Conservation (phyloP, 2,888 invertebrate genomes). For the Axea sp. region DNA sequence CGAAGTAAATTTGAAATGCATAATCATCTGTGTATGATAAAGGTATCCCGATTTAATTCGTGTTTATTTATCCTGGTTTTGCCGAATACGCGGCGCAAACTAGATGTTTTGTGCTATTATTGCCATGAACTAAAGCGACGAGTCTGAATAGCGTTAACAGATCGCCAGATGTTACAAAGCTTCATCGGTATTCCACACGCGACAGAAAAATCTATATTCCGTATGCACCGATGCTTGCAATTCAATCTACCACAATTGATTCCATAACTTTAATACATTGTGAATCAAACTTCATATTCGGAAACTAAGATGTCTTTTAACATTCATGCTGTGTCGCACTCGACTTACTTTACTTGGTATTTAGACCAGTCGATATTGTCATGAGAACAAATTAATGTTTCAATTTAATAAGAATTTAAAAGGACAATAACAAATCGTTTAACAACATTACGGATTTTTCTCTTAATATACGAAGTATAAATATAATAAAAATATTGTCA, state of each 20-base stretch:
- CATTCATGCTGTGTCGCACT: constrained; percentile 52
- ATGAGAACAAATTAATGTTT: constrained; percentile 18
- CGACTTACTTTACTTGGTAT: constrained; percentile 36
- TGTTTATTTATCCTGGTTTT: constrained; percentile 77
- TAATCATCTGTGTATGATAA: constrained; percentile 47
- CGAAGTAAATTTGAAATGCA: constrained; percentile 33
- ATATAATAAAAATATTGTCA: too few relatives aligned
- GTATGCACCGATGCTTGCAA: constrained; percentile 63
- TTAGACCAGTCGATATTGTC: constrained; percentile 30
- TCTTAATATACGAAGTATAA: too few relatives aligned
- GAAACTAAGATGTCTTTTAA: constrained; percentile 60
- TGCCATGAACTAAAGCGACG: constrained; percentile 64
- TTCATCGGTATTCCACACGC: constrained; percentile 70
- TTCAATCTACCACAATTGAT: constrained; percentile 64
- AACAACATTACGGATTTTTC: too few relatives aligned
- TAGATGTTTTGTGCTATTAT: constrained; percentile 59
- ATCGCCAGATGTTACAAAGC: constrained; percentile 77
- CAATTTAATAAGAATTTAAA: too few relatives aligned
- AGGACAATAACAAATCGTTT: too few relatives aligned
- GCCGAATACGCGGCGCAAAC: constrained; percentile 63
- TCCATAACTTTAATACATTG: constrained; percentile 63
- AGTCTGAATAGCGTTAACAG: constrained; percentile 73
- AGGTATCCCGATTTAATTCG: constrained; percentile 78
- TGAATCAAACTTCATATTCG: constrained; percentile 63
- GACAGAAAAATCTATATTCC: constrained; percentile 72